Percentiles rank a stretch among this genome's conserved stretches.
These are phyloP conservation scores for Sparus aurata DNA, from an alignment of 2,797 vertebrate genomes.

Conservation along the genomic window DNA sequence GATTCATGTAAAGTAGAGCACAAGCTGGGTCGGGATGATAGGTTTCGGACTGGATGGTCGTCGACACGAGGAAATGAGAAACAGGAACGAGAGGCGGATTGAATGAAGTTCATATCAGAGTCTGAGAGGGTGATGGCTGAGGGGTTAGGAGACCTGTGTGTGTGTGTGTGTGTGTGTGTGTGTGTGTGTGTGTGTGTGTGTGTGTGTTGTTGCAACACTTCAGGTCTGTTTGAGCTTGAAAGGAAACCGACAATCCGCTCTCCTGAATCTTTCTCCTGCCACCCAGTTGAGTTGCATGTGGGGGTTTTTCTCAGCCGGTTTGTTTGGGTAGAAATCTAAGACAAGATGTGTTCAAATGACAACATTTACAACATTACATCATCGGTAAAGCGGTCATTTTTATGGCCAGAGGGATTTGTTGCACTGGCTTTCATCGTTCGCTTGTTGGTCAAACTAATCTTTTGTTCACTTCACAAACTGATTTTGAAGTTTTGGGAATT, in stretches of 20 bases:
- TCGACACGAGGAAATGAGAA: constrained; percentile 57
- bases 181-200: neutral
- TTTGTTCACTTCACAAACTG: no score
- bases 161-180: neutral
- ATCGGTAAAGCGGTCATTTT: constrained; percentile 6
- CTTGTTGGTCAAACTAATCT: constrained; percentile 1
- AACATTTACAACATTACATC: no score
- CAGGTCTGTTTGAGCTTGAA: constrained; percentile 4
- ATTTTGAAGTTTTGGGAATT: neutral
- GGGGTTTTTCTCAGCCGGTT: constrained; percentile 4
- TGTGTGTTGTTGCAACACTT: constrained; percentile 18
- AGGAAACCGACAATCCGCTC: constrained; percentile 19
- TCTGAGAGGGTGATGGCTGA: constrained; percentile 14
- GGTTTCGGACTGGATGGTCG: constrained; percentile 23
- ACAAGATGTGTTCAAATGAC: neutral
- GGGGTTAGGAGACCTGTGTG: neutral
- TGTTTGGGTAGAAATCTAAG: neutral
- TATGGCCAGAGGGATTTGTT: neutral
- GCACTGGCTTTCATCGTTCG: neutral
- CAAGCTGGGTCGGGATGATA: constrained; percentile 40
- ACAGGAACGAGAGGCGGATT: constrained; percentile 24
- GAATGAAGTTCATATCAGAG: constrained; percentile 49
- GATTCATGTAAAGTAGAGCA: constrained; percentile 50
- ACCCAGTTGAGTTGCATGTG: neutral
- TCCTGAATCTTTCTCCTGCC: neutral